Evolutionary conservation across 53 echinoderm and acorn worm genomes (phyloP), one percentile per base, ranked within the genome.

Genomic region (Henricia sp.): DNA sequence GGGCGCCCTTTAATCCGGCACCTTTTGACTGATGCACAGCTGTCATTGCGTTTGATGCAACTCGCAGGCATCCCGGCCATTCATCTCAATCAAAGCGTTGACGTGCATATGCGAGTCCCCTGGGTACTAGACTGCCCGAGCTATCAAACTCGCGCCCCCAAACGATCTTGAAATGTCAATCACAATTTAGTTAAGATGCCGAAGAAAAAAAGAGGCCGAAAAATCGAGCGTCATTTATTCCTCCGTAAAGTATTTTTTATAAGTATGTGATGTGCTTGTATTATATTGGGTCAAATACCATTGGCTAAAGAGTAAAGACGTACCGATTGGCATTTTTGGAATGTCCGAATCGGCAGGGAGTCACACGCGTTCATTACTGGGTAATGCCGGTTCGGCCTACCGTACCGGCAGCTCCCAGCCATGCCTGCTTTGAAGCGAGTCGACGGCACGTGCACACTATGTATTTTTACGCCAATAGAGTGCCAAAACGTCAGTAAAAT

Each of bases 211-310:
- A 29, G 32, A 43, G 27, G n/a, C 40, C 41, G 14, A 42, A n/a
- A n/a, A n/a, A n/a, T n/a, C 46, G 36, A 16, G 44, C 48, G 35
- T 48, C 63, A 46, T 64, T 27, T 20, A 39, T 13, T 23, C 62
- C 62, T 33, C 80, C 32, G 33, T 33, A 19, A 32, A 48, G 63
- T 57, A 80, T 43, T 64, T n/a, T n/a, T n/a, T n/a, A n/a, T 17
- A 50, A 10, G 63, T 39, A 80, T 57, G 48, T 64, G 62, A 63
- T 64, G 59, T 48, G 63, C 38, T 60, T 64, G 48, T 80, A 63
- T n/a, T 32, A 80, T 80, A 63, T 80, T 80, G 65, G 80, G 80
- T 80, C 80, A 80, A 63, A 80, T 80, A 48, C 63, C 80, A 32
- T 39, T 64, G 80, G 63, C 62, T 46, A 80, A 48, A 80, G 42